Evolutionary conservation across 2,888 invertebrate species (phyloP).

Genomic region (Eubasilissa splendida): DNA sequence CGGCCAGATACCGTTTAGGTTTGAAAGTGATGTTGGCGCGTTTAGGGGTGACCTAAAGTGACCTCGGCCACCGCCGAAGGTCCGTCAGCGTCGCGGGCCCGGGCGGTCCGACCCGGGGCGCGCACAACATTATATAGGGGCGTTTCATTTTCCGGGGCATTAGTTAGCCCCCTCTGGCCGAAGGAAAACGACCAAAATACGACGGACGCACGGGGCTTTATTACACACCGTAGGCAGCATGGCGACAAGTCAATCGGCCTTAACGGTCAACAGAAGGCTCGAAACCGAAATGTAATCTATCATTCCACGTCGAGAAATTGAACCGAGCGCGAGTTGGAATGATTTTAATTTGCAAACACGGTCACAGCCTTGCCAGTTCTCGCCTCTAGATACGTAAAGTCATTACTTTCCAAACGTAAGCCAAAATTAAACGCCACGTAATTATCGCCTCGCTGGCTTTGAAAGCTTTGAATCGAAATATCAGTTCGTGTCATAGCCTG

Average conservation of each 20-base stretch:
- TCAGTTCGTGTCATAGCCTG: neutral
- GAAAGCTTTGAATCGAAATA: slow-evolving; percentile 3
- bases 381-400: neutral
- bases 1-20: too few species aligned
- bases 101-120: neutral
- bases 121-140: slow-evolving; percentile 18
- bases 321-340: neutral
- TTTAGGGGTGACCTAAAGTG: slow-evolving; percentile 10
- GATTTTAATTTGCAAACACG: too few species aligned
- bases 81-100: slow-evolving; percentile 18
- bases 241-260: slow-evolving; percentile 21
- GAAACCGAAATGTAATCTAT: neutral
- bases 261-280: neutral
- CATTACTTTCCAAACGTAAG: slow-evolving; percentile 7
- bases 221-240: neutral
- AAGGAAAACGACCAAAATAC: slow-evolving; percentile 24
- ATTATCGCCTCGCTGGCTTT: neutral
- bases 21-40: neutral
- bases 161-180: slow-evolving; percentile 23
- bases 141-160: slow-evolving; percentile 48
- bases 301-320: neutral
- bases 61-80: slow-evolving; percentile 26
- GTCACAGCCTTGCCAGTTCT: neutral
- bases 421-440: neutral
- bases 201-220: neutral